Conservation (phyloP, 2,113 vertebrate genomes). For the Poeciliopsis turrubarensis region DNA sequence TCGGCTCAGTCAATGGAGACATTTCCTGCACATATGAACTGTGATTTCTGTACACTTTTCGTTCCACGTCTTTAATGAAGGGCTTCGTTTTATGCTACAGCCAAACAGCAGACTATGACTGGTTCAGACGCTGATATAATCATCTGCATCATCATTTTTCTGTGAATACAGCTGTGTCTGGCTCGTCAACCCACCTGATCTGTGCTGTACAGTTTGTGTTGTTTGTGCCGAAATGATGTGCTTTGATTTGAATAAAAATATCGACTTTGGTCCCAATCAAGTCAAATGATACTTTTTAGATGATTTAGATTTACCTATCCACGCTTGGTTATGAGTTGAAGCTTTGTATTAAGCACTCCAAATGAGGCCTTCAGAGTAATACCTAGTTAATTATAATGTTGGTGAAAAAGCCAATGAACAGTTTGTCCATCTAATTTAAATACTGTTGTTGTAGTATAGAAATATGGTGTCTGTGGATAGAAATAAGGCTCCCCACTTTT, state of each 20-base stretch:
- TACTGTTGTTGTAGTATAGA: neutral
- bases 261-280: too few relatives aligned
- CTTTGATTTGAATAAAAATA: too few relatives aligned
- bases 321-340: neutral
- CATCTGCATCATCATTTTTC: neutral
- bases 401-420: neutral
- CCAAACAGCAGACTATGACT: neutral
- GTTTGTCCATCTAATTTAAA: neutral
- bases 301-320: neutral
- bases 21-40: neutral
- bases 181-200: neutral
- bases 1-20: neutral
- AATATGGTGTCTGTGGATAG: neutral
- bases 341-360: neutral
- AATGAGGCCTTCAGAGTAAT: neutral
- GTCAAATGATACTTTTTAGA: too few relatives aligned
- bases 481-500: neutral
- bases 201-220: neutral
- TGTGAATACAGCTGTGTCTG: neutral
- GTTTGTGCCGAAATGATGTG: too few relatives aligned
- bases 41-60: neutral
- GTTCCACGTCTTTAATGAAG: neutral
- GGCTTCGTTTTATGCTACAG: neutral
- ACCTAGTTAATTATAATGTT: too few relatives aligned
- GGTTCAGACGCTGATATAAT: neutral